Base-by-base conservation (phyloP, 2,113 vertebrate genomes). In the Thymallus thymallus region DNA sequence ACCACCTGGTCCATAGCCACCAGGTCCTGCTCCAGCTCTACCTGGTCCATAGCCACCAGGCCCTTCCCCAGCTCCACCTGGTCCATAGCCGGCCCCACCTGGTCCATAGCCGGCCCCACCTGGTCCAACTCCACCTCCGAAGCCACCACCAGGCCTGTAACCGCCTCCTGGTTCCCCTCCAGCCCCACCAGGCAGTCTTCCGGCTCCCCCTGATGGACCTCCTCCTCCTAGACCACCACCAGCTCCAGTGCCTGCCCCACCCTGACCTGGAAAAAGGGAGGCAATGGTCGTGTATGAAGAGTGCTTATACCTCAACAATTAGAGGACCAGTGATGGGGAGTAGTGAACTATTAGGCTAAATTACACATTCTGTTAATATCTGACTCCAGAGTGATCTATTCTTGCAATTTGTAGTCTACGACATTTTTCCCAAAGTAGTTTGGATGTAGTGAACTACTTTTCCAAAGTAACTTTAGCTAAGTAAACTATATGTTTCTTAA, bases 1-100 rank as follows among this genome's bases (percentile, higher is more conserved):
- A 13, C 74, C 83, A 2, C 82, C 79, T 46, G 79, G 84, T 62
- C 82, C 80, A 67, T 45, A 72, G 26, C 71, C 71, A 51, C 82
- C 81, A 22, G 77, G 81, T 9, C 85, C 81, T 74, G 26, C 23
- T 0, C 87, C 66, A 67, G 70, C 32, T 10, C 74, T 81, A 13
- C 75, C 80, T 22, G 23, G 35, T 22, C 79, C 74, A 13, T 76
- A 77, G 3, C 84, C 84, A 16, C 84, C 86, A 23, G 76, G 79
- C 7, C 79, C 70, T 18, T n/a, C 60, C 4, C 80, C 78, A 61
- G 74, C 76, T 2, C 76, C 78, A 48, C 69, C 78, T 3, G 75
- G 0, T 1, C 68, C 69, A 72, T 29, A 12, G n/a, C 70, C 60
- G 14, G 30, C 32, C 5, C 67, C 77, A 4, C 84, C 81, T 1